phyloP scores from a whole-genome alignment of 2,888 invertebrate species.

The Perdita meconis region DNA sequence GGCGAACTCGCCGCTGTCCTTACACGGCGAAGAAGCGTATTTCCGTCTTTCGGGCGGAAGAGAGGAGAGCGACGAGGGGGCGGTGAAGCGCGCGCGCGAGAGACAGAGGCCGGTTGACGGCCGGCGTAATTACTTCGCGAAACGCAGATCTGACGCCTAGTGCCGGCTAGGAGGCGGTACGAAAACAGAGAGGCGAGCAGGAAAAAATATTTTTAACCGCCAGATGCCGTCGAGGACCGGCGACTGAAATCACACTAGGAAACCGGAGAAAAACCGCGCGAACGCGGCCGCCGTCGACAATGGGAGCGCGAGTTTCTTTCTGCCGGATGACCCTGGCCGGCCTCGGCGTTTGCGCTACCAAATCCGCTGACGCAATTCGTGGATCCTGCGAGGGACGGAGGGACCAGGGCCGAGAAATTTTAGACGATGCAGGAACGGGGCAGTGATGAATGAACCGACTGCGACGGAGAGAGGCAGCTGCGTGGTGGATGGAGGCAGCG shows the following conservation, averaged over 20 bases:
- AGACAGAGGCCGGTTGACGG: conserved; percentile 42
- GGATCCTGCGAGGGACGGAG: not conserved
- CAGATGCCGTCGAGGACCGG: conserved; percentile 74
- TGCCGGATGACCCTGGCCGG: conserved; percentile 7
- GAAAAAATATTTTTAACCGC: conserved; percentile 77
- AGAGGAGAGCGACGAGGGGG: not conserved
- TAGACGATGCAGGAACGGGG: no score
- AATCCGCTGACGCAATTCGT: conserved; percentile 37
- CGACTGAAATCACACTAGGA: conserved; percentile 62
- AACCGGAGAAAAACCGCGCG: conserved; percentile 27
- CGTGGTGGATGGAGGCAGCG: no score
- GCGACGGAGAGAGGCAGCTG: no score
- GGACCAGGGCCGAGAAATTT: no score
- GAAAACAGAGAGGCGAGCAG: conserved; percentile 63
- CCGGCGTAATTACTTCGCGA: conserved; percentile 73
- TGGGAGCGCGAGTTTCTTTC: conserved; percentile 37
- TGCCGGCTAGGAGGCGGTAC: conserved; percentile 66
- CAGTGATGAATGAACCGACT: no score
- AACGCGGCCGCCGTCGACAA: conserved; percentile 51
- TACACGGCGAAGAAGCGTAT: conserved; percentile 56
- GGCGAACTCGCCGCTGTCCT: conserved; percentile 32
- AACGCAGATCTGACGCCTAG: conserved; percentile 50
- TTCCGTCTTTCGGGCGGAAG: conserved; percentile 52
- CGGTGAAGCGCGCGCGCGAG: no score
- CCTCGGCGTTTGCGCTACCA: conserved; percentile 17